A percentile compares a stretch with the other conserved stretches of the same genome.
phyloP scores from a whole-genome alignment of 2,888 invertebrate species.

The Phasia obesa region DNA sequence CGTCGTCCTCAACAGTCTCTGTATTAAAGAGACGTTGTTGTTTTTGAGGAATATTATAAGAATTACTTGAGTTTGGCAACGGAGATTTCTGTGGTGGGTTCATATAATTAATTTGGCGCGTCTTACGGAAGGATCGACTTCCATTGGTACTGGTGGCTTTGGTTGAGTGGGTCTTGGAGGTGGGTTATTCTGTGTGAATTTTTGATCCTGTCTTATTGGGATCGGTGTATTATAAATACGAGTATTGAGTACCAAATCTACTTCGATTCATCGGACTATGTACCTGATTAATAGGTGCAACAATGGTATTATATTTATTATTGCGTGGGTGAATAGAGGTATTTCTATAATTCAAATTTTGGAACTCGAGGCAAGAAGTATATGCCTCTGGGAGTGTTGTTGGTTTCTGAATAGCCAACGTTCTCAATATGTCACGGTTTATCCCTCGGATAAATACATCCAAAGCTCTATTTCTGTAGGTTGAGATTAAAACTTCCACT shows the following conservation, averaged over 20 bases:
- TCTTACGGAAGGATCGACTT: background rate
- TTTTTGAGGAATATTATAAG: conserved; percentile 19
- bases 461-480: background rate
- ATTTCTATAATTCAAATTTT: too few species aligned
- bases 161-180: too few species aligned
- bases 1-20: background rate
- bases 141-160: too few species aligned
- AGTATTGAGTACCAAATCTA: too few species aligned
- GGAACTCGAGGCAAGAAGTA: conserved; percentile 40
- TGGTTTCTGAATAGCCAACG: conserved; percentile 1
- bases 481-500: background rate
- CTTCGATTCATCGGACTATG: too few species aligned
- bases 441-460: background rate
- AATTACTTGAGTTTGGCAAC: conserved; percentile 21
- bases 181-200: too few species aligned
- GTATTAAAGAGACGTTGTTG: background rate
- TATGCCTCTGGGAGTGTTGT: conserved; percentile 1
- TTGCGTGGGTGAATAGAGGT: too few species aligned
- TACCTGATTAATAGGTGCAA: too few species aligned
- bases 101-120: conserved; percentile 12
- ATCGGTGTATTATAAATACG: too few species aligned
- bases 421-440: background rate
- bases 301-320: too few species aligned
- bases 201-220: too few species aligned
- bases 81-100: conserved; percentile 26